Base-by-base conservation (phyloP, 2,888 invertebrate species). In the Tenodera sinensis region DNA sequence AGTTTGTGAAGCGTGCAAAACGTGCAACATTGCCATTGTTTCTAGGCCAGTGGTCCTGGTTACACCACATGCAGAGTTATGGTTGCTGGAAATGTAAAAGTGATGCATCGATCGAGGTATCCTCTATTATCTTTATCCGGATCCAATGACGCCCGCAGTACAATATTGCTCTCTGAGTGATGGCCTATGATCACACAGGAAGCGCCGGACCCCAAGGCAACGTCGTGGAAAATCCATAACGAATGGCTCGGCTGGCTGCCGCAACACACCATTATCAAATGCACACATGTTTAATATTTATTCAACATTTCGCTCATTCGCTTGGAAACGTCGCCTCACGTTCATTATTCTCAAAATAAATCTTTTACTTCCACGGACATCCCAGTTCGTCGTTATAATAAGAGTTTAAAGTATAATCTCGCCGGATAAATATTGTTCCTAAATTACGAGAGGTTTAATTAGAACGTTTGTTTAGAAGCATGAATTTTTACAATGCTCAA, bases 21-120 rank as follows among this genome's bases (percentile, higher is more conserved):
- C 20, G 54, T 71, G 25, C 54, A 15, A 20, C 20, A 25, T 25
- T 71, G 3, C 3, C 20, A 54, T 25, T 71, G 20, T 71, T 71
- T 71, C 54, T 71, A 25, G 20, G 8, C 54, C 54, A 42, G 42
- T 42, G 42, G 1, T 42, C 14, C 1, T 71, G 54, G 54, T 71
- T 71, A 71, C 54, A 71, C 25, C 54, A 4, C 54, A 71, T 71
- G 82, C 87, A 30, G 30, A 87, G 83, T 87, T 87, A 83, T 34
- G 87, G 87, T 83, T 82, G 87, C 15, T 86, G 86, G 86, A 71
- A 86, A 86, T 28, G 86, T 86, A 82, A 87, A 87, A 87, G 27
- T 83, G 83, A 87, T 87, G 83, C 83, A 87, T 87, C 83, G 87
- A 87, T 87, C 86, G 86, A 30, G 27, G 25, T 27, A 71, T 71